Evolutionary conservation across 1,140 invertebrate genomes (phyloP).

Genomic region (Manduca sexta): DNA sequence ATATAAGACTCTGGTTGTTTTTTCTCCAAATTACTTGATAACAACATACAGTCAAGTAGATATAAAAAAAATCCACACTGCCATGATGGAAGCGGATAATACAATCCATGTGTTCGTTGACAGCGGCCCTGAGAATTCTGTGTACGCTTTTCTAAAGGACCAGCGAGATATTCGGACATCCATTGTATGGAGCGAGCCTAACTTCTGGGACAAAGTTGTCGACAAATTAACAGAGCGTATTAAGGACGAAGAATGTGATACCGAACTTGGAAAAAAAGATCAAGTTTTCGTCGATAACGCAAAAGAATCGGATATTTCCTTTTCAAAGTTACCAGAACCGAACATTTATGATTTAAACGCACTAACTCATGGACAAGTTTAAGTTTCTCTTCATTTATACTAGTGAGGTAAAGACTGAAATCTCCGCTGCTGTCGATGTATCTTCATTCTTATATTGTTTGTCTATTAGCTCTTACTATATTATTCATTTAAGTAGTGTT

Average conservation of each 20-base stretch:
- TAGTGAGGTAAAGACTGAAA: conserved; percentile 71
- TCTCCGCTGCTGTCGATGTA: conserved; percentile 35
- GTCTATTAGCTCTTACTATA: neutral
- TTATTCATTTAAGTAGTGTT: neutral
- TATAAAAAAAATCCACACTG: conserved; percentile 62
- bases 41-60: conserved; percentile 51
- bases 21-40: conserved; percentile 59
- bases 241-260: conserved; percentile 3
- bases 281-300: conserved; percentile 9
- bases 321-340: conserved; percentile 39
- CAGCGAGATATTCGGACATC: conserved; percentile 43
- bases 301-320: conserved; percentile 17
- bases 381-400: conserved; percentile 38
- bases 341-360: conserved; percentile 37
- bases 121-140: conserved; percentile 54
- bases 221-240: conserved; percentile 9
- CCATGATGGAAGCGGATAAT: conserved; percentile 55
- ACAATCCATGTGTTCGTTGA: conserved; percentile 58
- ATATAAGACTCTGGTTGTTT: conserved; percentile 38
- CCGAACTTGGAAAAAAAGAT: neutral
- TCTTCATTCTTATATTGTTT: neutral
- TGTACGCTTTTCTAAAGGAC: conserved; percentile 58
- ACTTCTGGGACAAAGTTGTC: conserved; percentile 50
- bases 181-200: conserved; percentile 47
- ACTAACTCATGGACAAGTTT: conserved; percentile 55